Percentiles rank a stretch among this genome's conserved stretches.
phyloP scores from a whole-genome alignment of 2,888 invertebrate species.

The Limulus polyphemus region DNA sequence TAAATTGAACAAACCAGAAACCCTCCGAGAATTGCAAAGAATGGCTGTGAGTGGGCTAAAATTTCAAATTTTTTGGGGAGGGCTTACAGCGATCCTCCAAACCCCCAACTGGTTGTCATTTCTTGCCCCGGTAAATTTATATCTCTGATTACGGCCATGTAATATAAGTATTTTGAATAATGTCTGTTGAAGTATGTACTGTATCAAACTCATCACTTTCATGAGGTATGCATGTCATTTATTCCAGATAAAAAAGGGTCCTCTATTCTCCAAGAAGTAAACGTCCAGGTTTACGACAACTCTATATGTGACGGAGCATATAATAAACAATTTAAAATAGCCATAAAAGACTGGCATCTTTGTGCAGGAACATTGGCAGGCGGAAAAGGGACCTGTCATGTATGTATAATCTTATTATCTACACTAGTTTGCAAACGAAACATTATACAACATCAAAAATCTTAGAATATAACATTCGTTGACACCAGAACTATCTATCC shows the following conservation, averaged over 20 bases:
- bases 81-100: no score
- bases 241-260: constrained; percentile 24
- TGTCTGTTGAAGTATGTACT: no score
- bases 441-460: background rate
- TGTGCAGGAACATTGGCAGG: constrained; percentile 75
- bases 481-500: no score
- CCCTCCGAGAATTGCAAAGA: no score
- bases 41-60: no score
- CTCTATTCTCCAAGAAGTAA: constrained; percentile 55
- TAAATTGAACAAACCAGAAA: no score
- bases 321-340: constrained; percentile 50
- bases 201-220: no score
- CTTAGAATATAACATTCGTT: background rate
- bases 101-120: no score
- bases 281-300: constrained; percentile 54
- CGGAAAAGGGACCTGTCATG: constrained; percentile 78
- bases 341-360: constrained; percentile 50
- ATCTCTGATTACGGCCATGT: no score
- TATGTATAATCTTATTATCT: constrained; percentile 39
- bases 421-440: background rate
- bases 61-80: no score
- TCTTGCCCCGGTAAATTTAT: no score
- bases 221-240: background rate
- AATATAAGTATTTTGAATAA: no score
- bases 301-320: constrained; percentile 45